Conservation (phyloP, 2,113 vertebrate species). For the Asarcornis scutulata region DNA sequence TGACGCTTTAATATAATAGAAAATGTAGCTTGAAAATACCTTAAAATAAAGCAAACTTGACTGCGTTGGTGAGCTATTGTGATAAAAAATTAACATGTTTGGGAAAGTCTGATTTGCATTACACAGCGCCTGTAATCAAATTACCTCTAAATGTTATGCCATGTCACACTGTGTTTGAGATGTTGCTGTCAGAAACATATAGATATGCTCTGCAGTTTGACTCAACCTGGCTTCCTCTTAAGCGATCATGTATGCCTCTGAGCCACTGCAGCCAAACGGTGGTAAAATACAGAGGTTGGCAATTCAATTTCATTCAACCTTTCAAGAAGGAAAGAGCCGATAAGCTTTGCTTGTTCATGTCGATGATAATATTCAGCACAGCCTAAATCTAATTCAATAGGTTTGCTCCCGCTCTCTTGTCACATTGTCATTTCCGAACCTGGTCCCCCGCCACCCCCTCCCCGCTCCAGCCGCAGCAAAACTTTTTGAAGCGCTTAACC, state of each 20-base stretch:
- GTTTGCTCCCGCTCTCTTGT: conserved; percentile 16
- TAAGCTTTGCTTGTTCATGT: conserved; percentile 68
- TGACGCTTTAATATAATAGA: not conserved
- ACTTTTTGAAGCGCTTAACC: conserved; percentile 71
- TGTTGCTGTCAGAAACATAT: conserved; percentile 54
- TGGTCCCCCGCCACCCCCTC: not conserved
- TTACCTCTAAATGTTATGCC: conserved; percentile 59
- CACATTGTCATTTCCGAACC: conserved; percentile 54
- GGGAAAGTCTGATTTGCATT: conserved; percentile 66
- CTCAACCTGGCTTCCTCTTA: conserved; percentile 48
- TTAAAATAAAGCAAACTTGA: conserved; percentile 19
- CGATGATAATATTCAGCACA: conserved; percentile 70
- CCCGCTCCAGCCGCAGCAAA: not conserved
- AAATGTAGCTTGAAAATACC: not conserved
- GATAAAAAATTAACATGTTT: conserved; percentile 45
- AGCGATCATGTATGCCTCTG: conserved; percentile 48
- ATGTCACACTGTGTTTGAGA: conserved; percentile 52
- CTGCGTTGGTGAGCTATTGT: conserved; percentile 22
- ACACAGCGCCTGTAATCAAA: conserved; percentile 68
- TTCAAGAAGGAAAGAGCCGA: conserved; percentile 75
- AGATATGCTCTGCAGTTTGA: conserved; percentile 33
- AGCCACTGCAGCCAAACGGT: conserved; percentile 69
- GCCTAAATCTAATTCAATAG: conserved; percentile 69
- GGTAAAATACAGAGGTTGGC: conserved; percentile 68
- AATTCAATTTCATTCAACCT: conserved; percentile 72